Evolutionary conservation across 2,797 vertebrate genomes (phyloP), one percentile per base, ranked within the genome.

Genomic region (Microctenopoma lineatum): DNA sequence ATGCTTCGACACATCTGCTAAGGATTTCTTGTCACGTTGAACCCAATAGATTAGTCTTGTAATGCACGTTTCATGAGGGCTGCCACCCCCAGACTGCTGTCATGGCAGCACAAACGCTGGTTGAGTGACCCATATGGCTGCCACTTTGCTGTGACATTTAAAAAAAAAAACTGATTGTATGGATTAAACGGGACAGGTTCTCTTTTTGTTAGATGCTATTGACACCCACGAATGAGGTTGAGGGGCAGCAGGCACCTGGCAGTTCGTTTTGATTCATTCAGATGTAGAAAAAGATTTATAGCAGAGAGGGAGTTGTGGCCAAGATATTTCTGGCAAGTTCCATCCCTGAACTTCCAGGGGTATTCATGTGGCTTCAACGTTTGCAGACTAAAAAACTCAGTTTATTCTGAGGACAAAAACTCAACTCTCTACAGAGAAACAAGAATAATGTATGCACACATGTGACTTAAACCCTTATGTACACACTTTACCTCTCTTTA

Each of bases 171-270:
- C 39, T 16, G 48, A 65, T 38, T 25, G 52, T 51, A 39, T 38
- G 59, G 18, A 71, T 81, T 47, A 45, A 80, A 57, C 26, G 41
- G 54, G 63, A 61, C 68, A 87, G 71, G 66, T 82, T 60, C 32
- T 41, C 16, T 80, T 68, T 73, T 61, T 46, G 36, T 73, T 52
- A 46, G 26, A 48, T 1, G 15, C 7, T 56, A 21, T 57, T 65
- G 47, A 75, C 21, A 73, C 42, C 1, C 3, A 21, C 38, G 75
- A 80, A 74, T 48, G 15, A 66, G 60, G 59, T 63, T 32, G 7
- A 39, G 66, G 45, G 41, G 64, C 53, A 70, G 21, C 21, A 4
- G 61, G 53, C 64, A 57, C 54, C 65, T 56, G 3, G 29, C 54
- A 64, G 38, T 3, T 4, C 11, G 41, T 51, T 75, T 63, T 60